These are phyloP conservation scores for Acipenser ruthenus DNA, from an alignment of 2,797 vertebrate species.

Conservation along the genomic window DNA sequence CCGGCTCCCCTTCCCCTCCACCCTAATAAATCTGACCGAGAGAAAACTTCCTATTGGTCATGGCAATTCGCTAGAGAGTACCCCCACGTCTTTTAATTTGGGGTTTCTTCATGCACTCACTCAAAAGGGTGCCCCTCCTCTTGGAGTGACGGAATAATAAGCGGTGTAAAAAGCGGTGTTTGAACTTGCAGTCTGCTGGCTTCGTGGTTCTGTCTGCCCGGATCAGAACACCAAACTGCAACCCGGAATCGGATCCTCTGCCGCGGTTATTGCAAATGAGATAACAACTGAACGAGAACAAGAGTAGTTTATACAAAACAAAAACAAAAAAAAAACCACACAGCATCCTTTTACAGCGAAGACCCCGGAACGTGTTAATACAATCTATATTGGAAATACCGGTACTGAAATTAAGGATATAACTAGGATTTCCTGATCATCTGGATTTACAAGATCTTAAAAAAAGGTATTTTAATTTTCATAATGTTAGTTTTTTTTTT, in stretches of 20 bases:
- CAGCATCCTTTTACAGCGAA: neutral
- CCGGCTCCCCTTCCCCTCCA: neutral
- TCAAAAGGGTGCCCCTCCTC: constrained; percentile 78
- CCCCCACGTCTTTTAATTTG: constrained; percentile 29
- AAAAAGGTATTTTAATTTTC: too few species aligned
- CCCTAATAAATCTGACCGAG: neutral
- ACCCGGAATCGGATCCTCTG: constrained; percentile 41
- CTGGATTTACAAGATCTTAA: constrained; percentile 38
- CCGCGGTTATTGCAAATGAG: constrained; percentile 33
- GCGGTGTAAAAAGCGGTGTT: constrained; percentile 73
- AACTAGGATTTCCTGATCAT: constrained; percentile 29
- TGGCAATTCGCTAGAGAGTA: neutral
- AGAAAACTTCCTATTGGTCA: neutral
- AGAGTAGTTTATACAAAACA: constrained; percentile 1
- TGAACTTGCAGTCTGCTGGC: constrained; percentile 72
- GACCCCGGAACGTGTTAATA: constrained; percentile 39
- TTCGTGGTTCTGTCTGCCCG: constrained; percentile 49
- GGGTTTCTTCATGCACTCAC: constrained; percentile 52
- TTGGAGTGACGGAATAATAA: constrained; percentile 79
- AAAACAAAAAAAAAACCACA: too few species aligned
- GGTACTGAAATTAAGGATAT: constrained; percentile 35
- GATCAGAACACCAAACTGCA: constrained; percentile 40
- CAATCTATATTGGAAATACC: constrained; percentile 22
- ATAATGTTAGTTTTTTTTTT: too few species aligned
- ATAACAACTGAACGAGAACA: constrained; percentile 25